These are phyloP conservation scores for Thrips palmi DNA, from an alignment of 1,140 invertebrate genomes.

Conservation along the genomic window DNA sequence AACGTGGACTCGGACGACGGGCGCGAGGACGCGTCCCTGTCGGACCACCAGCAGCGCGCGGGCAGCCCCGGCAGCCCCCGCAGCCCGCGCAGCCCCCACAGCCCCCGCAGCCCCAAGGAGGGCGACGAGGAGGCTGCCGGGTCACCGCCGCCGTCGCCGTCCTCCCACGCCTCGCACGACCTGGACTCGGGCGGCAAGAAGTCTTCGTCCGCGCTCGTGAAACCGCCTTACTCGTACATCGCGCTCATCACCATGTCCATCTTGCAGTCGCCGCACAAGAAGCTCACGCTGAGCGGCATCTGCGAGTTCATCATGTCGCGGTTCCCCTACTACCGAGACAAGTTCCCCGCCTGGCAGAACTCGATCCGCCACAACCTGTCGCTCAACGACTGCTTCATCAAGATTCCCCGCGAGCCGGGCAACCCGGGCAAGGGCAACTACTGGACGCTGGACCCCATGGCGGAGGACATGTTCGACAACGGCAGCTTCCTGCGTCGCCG, in stretches of 20 bases:
- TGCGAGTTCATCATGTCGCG: constrained; percentile 98
- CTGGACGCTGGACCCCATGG: constrained; percentile 92
- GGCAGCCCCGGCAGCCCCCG: no score
- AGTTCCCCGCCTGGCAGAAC: constrained; percentile 93
- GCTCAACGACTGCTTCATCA: constrained; percentile 97
- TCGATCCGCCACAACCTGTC: constrained; percentile 94
- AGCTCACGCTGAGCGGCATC: constrained; percentile 89
- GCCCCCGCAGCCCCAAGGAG: no score
- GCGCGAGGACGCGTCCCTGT: constrained; percentile 7
- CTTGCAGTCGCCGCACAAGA: constrained; percentile 90
- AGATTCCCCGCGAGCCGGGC: constrained; percentile 92
- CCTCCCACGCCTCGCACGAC: constrained; percentile 1
- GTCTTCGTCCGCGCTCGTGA: constrained; percentile 29
- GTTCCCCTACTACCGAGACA: constrained; percentile 90
- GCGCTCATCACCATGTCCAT: constrained; percentile 97
- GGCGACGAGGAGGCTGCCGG: no score
- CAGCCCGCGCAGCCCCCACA: no score
- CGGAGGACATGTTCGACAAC: constrained; percentile 99
- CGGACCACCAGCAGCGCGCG: neutral
- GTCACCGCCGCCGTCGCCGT: constrained; percentile 3
- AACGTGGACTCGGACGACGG: constrained; percentile 20
- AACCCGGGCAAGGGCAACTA: constrained; percentile 99
- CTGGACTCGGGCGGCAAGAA: constrained; percentile 13
- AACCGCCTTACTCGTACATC: constrained; percentile 96
- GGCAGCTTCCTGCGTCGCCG: constrained; percentile 86